Evolutionary conservation across 2,113 vertebrate genomes (phyloP), one percentile per base, ranked within the genome.

Genomic region (Athene noctua): DNA sequence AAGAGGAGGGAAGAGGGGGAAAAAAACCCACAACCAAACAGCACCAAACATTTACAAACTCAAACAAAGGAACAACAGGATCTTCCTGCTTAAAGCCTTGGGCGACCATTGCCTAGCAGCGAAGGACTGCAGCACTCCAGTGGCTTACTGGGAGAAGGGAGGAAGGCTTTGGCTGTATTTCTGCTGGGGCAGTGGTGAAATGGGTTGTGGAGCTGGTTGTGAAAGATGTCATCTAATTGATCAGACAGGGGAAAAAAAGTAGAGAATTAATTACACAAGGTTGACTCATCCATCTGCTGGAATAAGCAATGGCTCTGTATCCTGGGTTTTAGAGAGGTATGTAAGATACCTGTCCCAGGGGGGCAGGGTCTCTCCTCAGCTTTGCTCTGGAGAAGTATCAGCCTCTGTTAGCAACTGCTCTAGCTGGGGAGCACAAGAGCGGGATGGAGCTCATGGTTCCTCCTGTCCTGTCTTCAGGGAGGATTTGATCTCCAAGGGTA

Each of bases 11-110:
- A 80, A 92, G 42, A 21, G 51, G 27, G 20, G 2, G 0, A 4
- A n/a, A 40, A 26, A 44, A 3, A 7, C 20, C n/a, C 54, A 54
- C 22, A 82, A 78, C 67, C 80, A 38, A 90, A 72, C 80, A 85
- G 61, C 44, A 81, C 80, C 81, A 79, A 96, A 95, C 82, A 92
- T 57, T 97, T 95, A 91, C 34, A 83, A 92, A 93, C 96, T 97
- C 52, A 59, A 90, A 97, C 85, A 97, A 97, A 97, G 95, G 93
- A 92, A 90, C 47, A 82, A 88, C 32, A 74, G 61, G 11, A 92
- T 95, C 86, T 96, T 96, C 81, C 80, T 58, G 23, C 67, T 93
- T 27, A 66, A 91, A 91, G 57, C 12, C 26, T 52, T 74, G 55
- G 44, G 57, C 61, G 44, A 51, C 70, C 27, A 29, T 90, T 18